Evolutionary conservation across 2,113 vertebrate species (phyloP).

Genomic region (Amphiprion percula): DNA sequence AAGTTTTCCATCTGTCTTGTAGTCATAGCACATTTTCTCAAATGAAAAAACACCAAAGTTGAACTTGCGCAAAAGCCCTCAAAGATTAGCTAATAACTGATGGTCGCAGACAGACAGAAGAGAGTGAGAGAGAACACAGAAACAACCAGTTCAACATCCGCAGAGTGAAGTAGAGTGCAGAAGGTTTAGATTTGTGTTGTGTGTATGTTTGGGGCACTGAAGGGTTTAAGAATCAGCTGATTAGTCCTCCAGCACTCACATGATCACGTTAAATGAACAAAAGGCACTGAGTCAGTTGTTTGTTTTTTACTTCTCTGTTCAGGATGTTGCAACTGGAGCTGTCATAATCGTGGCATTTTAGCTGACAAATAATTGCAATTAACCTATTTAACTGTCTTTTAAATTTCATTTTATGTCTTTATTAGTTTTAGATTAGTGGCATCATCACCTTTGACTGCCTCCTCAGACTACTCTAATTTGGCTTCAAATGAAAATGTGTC

Average conservation of each 20-base stretch:
- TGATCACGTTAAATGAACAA: constrained; percentile 12
- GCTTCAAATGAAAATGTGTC: no score
- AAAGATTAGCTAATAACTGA: constrained; percentile 22
- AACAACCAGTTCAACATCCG: constrained; percentile 24
- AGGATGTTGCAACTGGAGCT: constrained; percentile 1
- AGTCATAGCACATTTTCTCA: constrained; percentile 17
- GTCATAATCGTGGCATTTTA: no score
- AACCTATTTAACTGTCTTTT: no score
- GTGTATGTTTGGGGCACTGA: neutral
- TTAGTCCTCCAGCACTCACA: constrained; percentile 8
- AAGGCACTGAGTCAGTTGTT: neutral
- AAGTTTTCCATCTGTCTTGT: constrained; percentile 17
- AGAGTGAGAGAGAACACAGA: constrained; percentile 3
- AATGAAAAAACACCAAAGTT: neutral
- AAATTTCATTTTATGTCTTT: no score
- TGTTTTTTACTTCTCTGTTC: constrained; percentile 1
- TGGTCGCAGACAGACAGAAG: constrained; percentile 17
- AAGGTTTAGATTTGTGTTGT: constrained; percentile 14
- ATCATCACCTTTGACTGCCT: no score
- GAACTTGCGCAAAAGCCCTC: neutral
- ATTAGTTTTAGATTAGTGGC: no score
- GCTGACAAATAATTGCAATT: no score
- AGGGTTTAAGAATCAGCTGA: constrained; percentile 41
- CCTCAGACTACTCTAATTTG: no score
- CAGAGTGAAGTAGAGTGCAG: constrained; percentile 12